These are phyloP conservation scores for Hetaerina americana DNA, from an alignment of 1,140 invertebrate species.

Conservation along the genomic window DNA sequence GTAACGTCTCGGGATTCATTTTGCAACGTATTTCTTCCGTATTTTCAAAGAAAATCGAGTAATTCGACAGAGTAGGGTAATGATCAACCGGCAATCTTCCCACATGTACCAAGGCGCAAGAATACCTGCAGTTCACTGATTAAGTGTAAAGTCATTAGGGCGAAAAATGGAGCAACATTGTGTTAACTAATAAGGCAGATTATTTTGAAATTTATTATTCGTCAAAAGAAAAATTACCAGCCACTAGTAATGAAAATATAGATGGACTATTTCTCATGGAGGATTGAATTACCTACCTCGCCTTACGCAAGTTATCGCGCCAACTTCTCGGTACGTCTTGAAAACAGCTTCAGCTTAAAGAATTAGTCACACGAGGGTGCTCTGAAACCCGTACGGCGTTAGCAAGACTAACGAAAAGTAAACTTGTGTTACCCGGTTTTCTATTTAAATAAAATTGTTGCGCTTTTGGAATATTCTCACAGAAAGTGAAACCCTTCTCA, in stretches of 20 bases:
- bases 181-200: not conserved
- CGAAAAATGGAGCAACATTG: not conserved
- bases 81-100: not conserved
- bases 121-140: not conserved
- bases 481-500: too few species aligned
- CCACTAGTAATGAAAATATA: too few species aligned
- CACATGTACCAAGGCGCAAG: not conserved
- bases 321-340: not conserved
- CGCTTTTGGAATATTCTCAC: too few species aligned
- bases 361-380: too few species aligned
- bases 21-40: slow-evolving; percentile 13
- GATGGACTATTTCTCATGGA: not conserved
- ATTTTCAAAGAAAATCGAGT: not conserved
- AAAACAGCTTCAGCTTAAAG: too few species aligned
- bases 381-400: too few species aligned
- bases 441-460: too few species aligned
- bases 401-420: too few species aligned
- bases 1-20: slow-evolving; percentile 51
- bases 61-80: not conserved
- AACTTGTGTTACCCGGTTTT: too few species aligned
- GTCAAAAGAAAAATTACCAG: too few species aligned
- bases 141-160: not conserved
- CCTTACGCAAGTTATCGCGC: not conserved
- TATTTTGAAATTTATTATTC: not conserved
- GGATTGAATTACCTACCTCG: not conserved